Conservation (phyloP, 2,888 invertebrate species). For the Lissonota sp. region DNA sequence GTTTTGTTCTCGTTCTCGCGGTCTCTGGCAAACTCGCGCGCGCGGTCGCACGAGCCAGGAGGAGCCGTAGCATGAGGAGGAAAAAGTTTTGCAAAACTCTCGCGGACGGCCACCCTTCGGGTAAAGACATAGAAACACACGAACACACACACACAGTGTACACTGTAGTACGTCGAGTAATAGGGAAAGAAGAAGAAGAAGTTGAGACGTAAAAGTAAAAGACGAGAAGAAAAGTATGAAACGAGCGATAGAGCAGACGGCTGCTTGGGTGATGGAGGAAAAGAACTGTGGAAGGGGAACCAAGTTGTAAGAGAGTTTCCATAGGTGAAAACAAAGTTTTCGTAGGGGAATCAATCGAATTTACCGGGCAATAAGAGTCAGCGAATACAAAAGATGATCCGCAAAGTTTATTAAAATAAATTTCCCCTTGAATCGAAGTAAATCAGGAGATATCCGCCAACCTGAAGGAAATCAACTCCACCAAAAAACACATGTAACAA, state of each 20-base stretch:
- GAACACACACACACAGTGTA: slow-evolving; percentile 14
- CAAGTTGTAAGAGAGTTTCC: neutral
- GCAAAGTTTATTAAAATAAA: neutral
- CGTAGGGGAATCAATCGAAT: neutral
- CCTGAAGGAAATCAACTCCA: too few species aligned
- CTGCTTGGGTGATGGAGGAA: neutral
- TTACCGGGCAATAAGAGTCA: slow-evolving; percentile 13
- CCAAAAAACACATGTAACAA: too few species aligned
- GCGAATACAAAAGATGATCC: neutral
- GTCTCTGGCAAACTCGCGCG: slow-evolving; percentile 49
- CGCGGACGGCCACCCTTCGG: slow-evolving; percentile 42
- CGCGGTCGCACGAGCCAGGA: slow-evolving; percentile 25
- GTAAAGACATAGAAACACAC: slow-evolving; percentile 52
- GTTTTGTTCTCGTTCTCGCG: slow-evolving; percentile 49
- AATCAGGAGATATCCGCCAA: neutral
- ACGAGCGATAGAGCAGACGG: slow-evolving; percentile 19
- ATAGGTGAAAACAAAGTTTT: slow-evolving; percentile 8
- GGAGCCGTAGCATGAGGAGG: neutral
- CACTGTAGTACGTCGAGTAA: slow-evolving; percentile 52
- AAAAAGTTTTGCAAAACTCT: slow-evolving; percentile 60
- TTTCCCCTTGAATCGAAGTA: neutral
- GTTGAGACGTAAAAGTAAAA: slow-evolving; percentile 57
- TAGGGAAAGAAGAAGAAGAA: slow-evolving; percentile 54
- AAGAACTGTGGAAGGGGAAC: neutral
- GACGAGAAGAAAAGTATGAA: slow-evolving; percentile 20